A percentile compares a stretch with the other conserved stretches of the same genome.
Conservation (phyloP, 2,888 invertebrate species). For the Salticus scenicus region DNA sequence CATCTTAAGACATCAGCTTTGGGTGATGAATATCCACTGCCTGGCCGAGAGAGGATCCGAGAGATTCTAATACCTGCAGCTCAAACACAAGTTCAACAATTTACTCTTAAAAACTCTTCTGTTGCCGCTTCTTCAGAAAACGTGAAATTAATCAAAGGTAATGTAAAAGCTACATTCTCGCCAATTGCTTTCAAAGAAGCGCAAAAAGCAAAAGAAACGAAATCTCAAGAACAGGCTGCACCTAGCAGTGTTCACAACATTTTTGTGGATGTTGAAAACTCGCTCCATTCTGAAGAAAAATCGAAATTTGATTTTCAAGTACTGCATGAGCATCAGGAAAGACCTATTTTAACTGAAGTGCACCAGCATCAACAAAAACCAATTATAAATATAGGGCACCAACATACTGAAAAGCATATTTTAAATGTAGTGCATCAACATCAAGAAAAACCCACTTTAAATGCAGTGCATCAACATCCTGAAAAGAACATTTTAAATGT, state of each 20-base stretch:
- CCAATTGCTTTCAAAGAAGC: no score
- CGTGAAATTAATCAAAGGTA: background rate
- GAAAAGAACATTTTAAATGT: no score
- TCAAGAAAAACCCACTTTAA: no score
- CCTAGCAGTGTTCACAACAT: conserved; percentile 10
- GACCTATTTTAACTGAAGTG: background rate
- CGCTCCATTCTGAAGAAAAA: background rate
- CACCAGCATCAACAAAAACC: background rate
- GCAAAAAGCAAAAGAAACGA: background rate
- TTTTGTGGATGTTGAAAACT: background rate
- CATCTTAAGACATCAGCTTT: background rate
- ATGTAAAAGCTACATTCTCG: background rate
- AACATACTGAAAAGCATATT: no score
- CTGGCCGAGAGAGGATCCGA: background rate
- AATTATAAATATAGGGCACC: no score
- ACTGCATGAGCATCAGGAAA: background rate
- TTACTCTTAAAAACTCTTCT: background rate
- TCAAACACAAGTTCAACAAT: background rate
- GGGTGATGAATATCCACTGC: background rate
- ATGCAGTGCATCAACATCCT: no score
- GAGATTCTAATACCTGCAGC: background rate
- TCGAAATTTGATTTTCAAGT: background rate
- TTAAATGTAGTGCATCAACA: no score
- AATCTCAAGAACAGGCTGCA: conserved; percentile 14
- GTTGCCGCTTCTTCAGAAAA: background rate